Evolutionary conservation across 2,113 vertebrate genomes (phyloP), one percentile per base, ranked within the genome.

Genomic region (Brachionichthys hirsutus): DNA sequence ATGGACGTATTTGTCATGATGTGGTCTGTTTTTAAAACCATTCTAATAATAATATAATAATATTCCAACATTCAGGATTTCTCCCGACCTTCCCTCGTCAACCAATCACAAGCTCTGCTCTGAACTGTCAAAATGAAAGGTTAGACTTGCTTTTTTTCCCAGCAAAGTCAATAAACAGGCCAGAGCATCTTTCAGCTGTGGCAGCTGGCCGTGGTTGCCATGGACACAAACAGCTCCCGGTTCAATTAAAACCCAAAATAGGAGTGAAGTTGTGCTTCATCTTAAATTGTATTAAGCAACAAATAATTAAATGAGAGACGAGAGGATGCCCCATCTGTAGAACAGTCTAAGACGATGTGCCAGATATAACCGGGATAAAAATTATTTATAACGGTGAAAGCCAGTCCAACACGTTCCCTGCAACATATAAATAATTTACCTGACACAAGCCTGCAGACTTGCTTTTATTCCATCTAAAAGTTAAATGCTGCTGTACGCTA

Each of bases 101-200:
- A n/a, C 61, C 61, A 45, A 52, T 72, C 54, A 48, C 53, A 46
- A 15, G 20, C 55, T 70, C 45, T 56, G 38, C 57, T 55, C 62
- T 15, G 47, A 52, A 46, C 69, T 67, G 80, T 73, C 65, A 72
- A 54, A 66, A 76, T 69, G 54, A 82, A 80, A 73, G 68, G 68
- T 83, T 83, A 66, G 62, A 67, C 54, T 60, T 69, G 41, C 52
- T 42, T 77, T 83, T 76, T 42, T 77, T 83, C 73, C 59, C 43
- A 54, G 65, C 36, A 17, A 47, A 66, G 59, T 46, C 64, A 61
- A 73, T 45, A 49, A 73, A 77, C 47, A 46, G 61, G 70, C 73
- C 53, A 42, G 35, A 77, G 73, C 62, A 36, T 77, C 73, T 61
- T 49, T 79, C 68, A 73, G 67, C 71, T 59, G 55, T 54, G 62